These are phyloP conservation scores for Cancer borealis DNA, from an alignment of 2,888 invertebrate species.

Conservation along the genomic window DNA sequence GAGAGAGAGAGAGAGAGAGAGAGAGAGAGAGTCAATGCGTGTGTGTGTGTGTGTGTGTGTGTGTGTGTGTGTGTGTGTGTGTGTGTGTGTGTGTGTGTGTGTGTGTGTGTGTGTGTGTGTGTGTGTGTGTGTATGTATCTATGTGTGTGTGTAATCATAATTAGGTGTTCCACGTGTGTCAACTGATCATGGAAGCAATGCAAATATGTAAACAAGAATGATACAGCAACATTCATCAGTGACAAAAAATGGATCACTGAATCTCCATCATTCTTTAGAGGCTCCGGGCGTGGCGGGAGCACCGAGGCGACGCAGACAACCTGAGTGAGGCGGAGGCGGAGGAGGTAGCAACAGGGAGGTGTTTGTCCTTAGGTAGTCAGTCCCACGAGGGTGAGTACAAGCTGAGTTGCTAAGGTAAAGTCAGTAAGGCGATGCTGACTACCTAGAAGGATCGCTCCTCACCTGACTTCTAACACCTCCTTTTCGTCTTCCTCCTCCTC, in stretches of 20 bases:
- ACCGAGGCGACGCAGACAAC: neutral
- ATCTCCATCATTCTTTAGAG: neutral
- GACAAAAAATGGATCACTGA: neutral
- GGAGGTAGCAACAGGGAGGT: neutral
- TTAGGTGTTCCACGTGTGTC: constrained; percentile 27
- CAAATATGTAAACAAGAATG: constrained; percentile 25
- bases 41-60: constrained; percentile 43
- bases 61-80: constrained; percentile 44
- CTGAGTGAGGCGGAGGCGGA: neutral
- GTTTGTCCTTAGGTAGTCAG: neutral
- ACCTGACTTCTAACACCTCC: neutral
- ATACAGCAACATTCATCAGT: constrained; percentile 27
- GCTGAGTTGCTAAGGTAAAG: neutral
- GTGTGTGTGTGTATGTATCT: constrained; percentile 37
- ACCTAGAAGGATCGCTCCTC: neutral
- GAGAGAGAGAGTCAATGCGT: neutral
- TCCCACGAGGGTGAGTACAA: neutral
- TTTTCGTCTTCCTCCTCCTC: neutral
- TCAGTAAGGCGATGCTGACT: neutral
- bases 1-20: neutral
- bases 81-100: constrained; percentile 44
- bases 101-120: constrained; percentile 43
- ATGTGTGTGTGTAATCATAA: constrained; percentile 36
- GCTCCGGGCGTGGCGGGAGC: neutral
- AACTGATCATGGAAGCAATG: constrained; percentile 31